Evolutionary conservation across 2,888 invertebrate genomes (phyloP).

Genomic region (Homarus gammarus): DNA sequence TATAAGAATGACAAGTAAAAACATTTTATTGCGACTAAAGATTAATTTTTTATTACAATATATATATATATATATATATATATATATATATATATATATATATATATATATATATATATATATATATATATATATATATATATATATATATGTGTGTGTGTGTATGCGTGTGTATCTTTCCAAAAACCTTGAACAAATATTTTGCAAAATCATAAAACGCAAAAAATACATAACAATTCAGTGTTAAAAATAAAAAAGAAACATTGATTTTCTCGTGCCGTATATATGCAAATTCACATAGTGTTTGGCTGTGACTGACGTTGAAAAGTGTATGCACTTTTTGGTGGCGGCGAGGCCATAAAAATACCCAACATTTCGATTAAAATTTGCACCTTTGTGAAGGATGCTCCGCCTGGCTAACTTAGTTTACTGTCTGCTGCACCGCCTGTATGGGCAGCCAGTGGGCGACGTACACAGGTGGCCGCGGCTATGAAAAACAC

Average conservation of each 20-base stretch:
- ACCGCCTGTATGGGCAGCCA: not conserved
- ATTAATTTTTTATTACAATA: not conserved
- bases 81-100: constrained; percentile 20
- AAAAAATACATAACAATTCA: no score
- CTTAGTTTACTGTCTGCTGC: not conserved
- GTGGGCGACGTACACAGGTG: not conserved
- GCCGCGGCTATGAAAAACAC: not conserved
- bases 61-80: constrained; percentile 31
- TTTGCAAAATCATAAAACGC: no score
- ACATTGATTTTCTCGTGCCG: not conserved
- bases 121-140: not conserved
- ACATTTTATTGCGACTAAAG: not conserved
- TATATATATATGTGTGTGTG: constrained; percentile 11
- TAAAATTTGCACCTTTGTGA: not conserved
- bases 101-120: not conserved
- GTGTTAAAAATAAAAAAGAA: not conserved
- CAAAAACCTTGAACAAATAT: no score
- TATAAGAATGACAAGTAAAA: not conserved
- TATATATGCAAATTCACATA: not conserved
- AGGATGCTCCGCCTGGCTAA: not conserved
- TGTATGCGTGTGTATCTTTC: not conserved
- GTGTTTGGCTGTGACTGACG: not conserved
- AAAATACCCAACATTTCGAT: not conserved
- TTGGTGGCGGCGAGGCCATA: not conserved
- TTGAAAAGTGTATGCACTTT: not conserved